Evolutionary conservation across 2,888 invertebrate genomes (phyloP), one percentile per base, ranked within the genome.

Genomic region (Harpagoxenus sublaevis): DNA sequence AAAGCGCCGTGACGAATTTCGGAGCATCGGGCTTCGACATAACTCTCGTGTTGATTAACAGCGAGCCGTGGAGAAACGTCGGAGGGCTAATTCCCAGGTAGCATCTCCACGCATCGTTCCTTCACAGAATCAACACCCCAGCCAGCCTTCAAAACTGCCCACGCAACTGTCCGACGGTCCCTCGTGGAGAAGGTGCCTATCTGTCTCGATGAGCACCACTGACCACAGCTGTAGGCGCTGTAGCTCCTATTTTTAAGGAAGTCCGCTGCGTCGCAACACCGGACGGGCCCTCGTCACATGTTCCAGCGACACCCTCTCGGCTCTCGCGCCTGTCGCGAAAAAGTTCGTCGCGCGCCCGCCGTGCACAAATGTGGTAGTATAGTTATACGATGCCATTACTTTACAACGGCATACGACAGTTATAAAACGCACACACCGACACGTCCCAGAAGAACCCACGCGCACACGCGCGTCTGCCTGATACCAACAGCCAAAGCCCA

Each of bases 1-100:
- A 99, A 92, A 99, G 96, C 86, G 99, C 99, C 95, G 98, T 98
- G 79, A 99, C 99, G 93, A 98, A 90, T 88, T 94, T 94, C 71
- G 95, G 94, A 68, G 91, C 84, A 70, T 94, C 95, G 1, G 84
- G 28, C 83, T 94, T 95, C 85, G 94, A 93, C 94, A 94, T 94
- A 85, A 66, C 23, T 71, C 48, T 60, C 12, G 60, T 53, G 35
- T 45, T 68, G 9, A 2, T 39, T 28, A 48, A 57, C 23, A 10
- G 15, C n/a, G n/a, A 51, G 31, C n/a, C 57, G 45, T 68, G 15
- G 23, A 35, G 45, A 10, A 71, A 73, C 28, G 15, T 39, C n/a
- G 60, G 15, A 5, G 15, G 9, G 3, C 23, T 71, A 71, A 65
- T 53, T 53, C 53, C 57, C 53, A 48, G 35, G 35, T 81, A 1